phyloP scores from a whole-genome alignment of 2,797 vertebrate species.

The Hoplostethus atlanticus region DNA sequence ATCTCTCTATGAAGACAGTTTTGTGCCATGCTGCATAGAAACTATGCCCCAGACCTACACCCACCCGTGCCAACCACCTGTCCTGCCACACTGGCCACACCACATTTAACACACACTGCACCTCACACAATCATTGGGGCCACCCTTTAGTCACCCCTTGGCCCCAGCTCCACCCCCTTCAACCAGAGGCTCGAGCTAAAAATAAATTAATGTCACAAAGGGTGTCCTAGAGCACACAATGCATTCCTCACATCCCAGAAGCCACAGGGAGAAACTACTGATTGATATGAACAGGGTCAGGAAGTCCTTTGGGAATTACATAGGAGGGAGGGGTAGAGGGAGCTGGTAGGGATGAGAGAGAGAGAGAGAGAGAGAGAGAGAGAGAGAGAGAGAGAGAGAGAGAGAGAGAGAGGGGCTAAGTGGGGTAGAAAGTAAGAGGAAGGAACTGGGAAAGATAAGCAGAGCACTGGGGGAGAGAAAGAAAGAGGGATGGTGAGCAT shows the following conservation, averaged over 20 bases:
- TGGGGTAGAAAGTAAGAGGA: conserved; percentile 45
- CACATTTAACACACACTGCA: conserved; percentile 40
- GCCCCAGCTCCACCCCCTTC: conserved; percentile 54
- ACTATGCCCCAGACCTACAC: conserved; percentile 33
- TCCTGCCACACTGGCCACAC: conserved; percentile 35
- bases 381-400: conserved; percentile 31
- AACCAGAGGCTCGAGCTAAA: conserved; percentile 71
- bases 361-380: conserved; percentile 38
- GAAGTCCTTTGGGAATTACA: conserved; percentile 72
- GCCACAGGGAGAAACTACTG: conserved; percentile 73
- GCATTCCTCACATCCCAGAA: conserved; percentile 80
- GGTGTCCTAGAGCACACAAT: conserved; percentile 70
- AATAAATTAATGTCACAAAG: conserved; percentile 82
- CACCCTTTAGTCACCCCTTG: conserved; percentile 65
- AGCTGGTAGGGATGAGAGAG: conserved; percentile 31
- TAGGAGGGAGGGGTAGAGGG: conserved; percentile 33
- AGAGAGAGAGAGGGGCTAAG: conserved; percentile 31
- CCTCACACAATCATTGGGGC: conserved; percentile 60
- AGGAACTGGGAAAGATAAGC: conserved; percentile 20
- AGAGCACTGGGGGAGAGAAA: not conserved
- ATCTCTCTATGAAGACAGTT: conserved; percentile 7
- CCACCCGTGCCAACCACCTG: conserved; percentile 50
- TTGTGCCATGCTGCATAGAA: conserved; percentile 18
- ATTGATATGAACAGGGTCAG: conserved; percentile 82
- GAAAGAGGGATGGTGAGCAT: conserved; percentile 8